Conservation (phyloP, 2,888 invertebrate genomes). For the Epistrophe eligans region DNA sequence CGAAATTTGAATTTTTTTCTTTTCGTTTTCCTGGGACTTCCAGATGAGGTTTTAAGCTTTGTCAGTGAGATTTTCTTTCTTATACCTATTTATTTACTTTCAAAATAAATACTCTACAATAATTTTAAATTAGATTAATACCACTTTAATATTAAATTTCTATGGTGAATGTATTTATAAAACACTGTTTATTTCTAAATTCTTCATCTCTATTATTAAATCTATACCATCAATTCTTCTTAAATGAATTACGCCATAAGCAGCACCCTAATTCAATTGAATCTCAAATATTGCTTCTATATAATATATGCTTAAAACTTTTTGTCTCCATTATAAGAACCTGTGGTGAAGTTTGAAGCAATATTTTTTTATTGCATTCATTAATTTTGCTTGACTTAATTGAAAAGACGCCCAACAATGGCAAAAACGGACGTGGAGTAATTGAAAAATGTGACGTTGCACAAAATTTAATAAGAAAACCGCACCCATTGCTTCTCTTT, state of each 20-base stretch:
- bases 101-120: too few relatives aligned
- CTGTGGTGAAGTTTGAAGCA: not conserved
- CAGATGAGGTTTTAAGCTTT: too few relatives aligned
- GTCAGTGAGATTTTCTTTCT: too few relatives aligned
- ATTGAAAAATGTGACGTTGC: conserved; percentile 47
- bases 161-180: too few relatives aligned
- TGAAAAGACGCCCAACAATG: conserved; percentile 33
- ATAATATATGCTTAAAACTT: conserved; percentile 20
- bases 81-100: too few relatives aligned
- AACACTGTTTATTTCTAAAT: too few relatives aligned
- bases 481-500: conserved; percentile 22
- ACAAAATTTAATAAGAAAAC: conserved; percentile 57
- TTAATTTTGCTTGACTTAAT: conserved; percentile 53
- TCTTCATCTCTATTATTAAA: not conserved
- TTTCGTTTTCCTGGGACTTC: too few relatives aligned
- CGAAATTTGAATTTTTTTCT: too few relatives aligned
- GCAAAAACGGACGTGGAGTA: conserved; percentile 14
- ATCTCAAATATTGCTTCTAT: not conserved
- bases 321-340: not conserved
- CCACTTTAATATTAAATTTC: too few relatives aligned
- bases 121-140: too few relatives aligned
- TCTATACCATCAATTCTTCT: not conserved
- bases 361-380: conserved; percentile 35
- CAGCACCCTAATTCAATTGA: not conserved
- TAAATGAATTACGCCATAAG: not conserved